Evolutionary conservation across 2,888 invertebrate species (phyloP), one percentile per base, ranked within the genome.

Genomic region (Netelia melanura): DNA sequence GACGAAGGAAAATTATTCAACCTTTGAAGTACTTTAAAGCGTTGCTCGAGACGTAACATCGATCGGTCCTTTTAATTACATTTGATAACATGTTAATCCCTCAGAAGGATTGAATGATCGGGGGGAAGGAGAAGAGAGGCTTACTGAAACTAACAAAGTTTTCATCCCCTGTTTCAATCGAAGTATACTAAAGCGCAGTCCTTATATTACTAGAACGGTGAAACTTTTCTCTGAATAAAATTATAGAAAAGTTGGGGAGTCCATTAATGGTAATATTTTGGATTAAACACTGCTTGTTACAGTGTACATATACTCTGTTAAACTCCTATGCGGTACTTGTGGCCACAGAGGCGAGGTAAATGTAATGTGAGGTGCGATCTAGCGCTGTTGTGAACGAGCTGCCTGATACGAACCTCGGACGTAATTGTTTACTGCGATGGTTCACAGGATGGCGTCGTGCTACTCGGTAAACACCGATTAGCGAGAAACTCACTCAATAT

Each of bases 401-500:
- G 62, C 54, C 48, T 64, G 74, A 58, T 17, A 58, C 48, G 61
- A 83, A 68, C 71, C 68, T 68, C 68, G 76, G 74, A 83, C 67
- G 72, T 68, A 83, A 81, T 78, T 83, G 83, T 83, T 86, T 83
- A 77, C 72, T 74, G 74, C 68, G 83, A 85, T 54, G 54, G 56
- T 54, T 68, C 79, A 76, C 58, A 14, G 61, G 43, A 62, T 76
- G 81, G 77, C 75, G 74, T 74, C 76, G 43, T 52, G 52, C 54
- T 25, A 21, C 58, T 81, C 62, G 77, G 64, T 91, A 90, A 90
- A 90, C 87, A 88, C 79, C 89, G 86, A 91, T 90, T 90, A 91
- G 85, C 78, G 83, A 85, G 86, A 87, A 89, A 89, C 87, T 90
- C 91, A 88, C 89, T 90, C 88, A 86, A 91, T 91, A 90, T 90